A percentile compares a stretch with the other conserved stretches of the same genome.
Evolutionary conservation across 2,888 invertebrate species (phyloP).

Genomic region (Micropterix aruncella): DNA sequence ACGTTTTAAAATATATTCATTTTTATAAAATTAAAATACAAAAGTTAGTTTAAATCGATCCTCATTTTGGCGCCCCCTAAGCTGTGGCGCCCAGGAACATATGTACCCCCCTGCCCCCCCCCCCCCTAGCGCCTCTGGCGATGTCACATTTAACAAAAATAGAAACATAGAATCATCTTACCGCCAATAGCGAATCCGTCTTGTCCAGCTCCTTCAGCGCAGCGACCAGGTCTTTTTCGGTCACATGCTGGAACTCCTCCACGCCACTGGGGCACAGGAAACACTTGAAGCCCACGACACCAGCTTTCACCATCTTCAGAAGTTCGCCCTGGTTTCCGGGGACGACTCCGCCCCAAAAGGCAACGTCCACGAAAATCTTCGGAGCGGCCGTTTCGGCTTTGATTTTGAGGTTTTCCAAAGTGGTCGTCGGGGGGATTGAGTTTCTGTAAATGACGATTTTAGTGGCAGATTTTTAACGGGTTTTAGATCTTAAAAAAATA

Average conservation of each 20-base stretch:
- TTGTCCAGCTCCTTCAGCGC: conserved; percentile 43
- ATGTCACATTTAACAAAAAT: conserved; percentile 3
- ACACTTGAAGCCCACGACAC: conserved; percentile 63
- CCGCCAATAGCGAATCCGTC: conserved; percentile 48
- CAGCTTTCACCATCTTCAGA: conserved; percentile 40
- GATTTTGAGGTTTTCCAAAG: conserved; percentile 39
- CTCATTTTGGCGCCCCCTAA: too few species aligned
- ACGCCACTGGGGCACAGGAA: conserved; percentile 54
- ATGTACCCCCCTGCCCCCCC: too few species aligned
- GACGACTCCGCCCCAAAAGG: conserved; percentile 69
- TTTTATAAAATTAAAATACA: too few species aligned
- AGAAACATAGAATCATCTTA: too few species aligned
- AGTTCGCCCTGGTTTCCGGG: conserved; percentile 50
- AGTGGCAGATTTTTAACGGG: too few species aligned
- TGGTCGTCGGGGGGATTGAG: conserved; percentile 57
- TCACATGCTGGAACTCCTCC: conserved; percentile 53
- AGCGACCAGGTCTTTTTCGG: conserved; percentile 35
- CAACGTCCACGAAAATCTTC: conserved; percentile 52
- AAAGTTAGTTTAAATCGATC: too few species aligned
- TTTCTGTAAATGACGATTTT: conserved; percentile 43
- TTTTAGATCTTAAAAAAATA: conserved; percentile 1
- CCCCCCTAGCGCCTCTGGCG: not conserved
- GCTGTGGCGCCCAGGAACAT: too few species aligned
- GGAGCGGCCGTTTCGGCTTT: conserved; percentile 45
- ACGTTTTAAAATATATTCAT: too few species aligned